phyloP scores from a whole-genome alignment of 2,797 vertebrate species.

The Hypotaenidia okinawae region DNA sequence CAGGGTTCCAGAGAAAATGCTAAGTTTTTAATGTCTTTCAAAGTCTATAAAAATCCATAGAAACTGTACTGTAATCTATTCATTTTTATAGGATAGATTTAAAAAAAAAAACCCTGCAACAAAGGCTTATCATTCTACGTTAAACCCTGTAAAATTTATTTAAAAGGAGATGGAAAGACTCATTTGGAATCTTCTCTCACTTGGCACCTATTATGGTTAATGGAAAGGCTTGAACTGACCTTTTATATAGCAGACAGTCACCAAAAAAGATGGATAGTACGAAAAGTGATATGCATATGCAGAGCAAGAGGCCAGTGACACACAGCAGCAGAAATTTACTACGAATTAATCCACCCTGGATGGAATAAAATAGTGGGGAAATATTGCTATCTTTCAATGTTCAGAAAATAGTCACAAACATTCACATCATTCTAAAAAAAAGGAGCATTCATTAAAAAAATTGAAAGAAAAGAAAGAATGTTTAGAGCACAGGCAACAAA shows the following conservation, averaged over 20 bases:
- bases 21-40: not conserved
- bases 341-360: not conserved
- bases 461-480: too few species aligned
- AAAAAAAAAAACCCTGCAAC: not conserved
- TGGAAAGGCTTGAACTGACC: not conserved
- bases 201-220: not conserved
- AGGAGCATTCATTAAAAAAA: not conserved
- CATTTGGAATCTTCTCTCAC: not conserved
- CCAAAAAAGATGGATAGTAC: not conserved
- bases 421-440: not conserved
- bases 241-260: not conserved
- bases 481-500: not conserved
- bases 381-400: not conserved
- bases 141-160: not conserved
- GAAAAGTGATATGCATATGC: not conserved
- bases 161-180: not conserved
- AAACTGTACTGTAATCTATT: not conserved
- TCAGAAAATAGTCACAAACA: not conserved
- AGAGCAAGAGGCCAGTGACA: not conserved
- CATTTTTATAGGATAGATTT: not conserved
- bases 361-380: not conserved
- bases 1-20: not conserved
- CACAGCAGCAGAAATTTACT: not conserved
- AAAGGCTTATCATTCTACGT: not conserved
- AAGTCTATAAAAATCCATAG: not conserved